Evolutionary conservation across 2,113 vertebrate species (phyloP), one percentile per base, ranked within the genome.

Genomic region (Chionis minor): DNA sequence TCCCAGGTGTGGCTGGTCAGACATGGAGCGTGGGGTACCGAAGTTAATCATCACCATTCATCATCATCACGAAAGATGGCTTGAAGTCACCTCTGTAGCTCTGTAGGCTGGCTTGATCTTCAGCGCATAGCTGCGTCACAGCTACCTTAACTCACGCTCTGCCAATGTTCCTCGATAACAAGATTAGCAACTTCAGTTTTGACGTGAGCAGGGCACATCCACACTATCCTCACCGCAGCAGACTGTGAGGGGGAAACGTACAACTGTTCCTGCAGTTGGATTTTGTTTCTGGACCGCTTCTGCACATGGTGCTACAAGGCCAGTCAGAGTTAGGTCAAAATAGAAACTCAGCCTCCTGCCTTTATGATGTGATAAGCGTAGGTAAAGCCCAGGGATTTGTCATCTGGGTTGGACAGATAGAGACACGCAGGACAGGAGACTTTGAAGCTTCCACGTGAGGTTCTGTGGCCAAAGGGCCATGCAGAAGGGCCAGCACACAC

Each of bases 401-500:
- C 14, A 38, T 33, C 59, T 1, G 5, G 24, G 16, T 9, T 20
- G 17, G 69, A 56, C 0, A 74, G 27, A 10, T 0, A 72, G 17
- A 79, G 14, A 54, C 5, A 52, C 6, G 6, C 7, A 24, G 40
- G 22, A 38, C 72, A 77, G 3, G 27, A 51, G 69, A 35, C n/a
- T 67, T 0, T 72, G 65, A 74, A 79, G 44, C 9, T 24, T 71
- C 26, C 14, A 2, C 26, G 9, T 6, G n/a, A 66, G n/a, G n/a
- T 40, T 77, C 38, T 20, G 26, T 5, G 11, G 59, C 28, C 38
- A 71, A 78, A 88, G 35, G 24, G 13, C 6, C 26, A 55, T 5
- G 5, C 32, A n/a, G 32, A 58, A 78, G 9, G 22, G 33, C n/a
- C 27, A 69, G 12, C 0, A 4, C 59, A 63, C 20, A 66, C 28